Evolutionary conservation across 2,888 invertebrate genomes (phyloP), one percentile per base, ranked within the genome.

Genomic region (Exocentrus adspersus): DNA sequence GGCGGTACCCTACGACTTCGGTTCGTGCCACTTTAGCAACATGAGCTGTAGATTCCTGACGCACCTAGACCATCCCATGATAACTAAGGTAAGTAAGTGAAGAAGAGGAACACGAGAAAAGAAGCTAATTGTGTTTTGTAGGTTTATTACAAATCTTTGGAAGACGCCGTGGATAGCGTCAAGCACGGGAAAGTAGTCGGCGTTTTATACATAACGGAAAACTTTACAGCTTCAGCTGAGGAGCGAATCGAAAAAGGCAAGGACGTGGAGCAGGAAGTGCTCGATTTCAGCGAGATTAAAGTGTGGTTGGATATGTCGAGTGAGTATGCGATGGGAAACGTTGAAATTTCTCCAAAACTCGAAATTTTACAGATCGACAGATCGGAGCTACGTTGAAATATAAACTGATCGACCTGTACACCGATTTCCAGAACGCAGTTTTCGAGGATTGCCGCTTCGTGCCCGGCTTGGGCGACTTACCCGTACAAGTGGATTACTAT

Each of bases 311-410:
- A 75, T 41, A 72, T 75, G 75, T 75, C 75, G 42, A 75, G 60
- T 68, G 59, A 50, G 68, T 51, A 60, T 16, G 51, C n/a, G n/a
- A n/a, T n/a, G n/a, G n/a, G n/a, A n/a, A n/a, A n/a, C n/a, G n/a
- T n/a, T n/a, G n/a, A n/a, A n/a, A n/a, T n/a, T n/a, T n/a, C n/a
- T n/a, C 41, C 19, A 20, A 21, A 19, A 2, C 19, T 42, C 20
- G 20, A 2, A 16, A n/a, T 28, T 24, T 69, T 82, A 41, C 83
- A 95, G 95, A 95, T 85, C 90, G 93, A 73, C 95, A 95, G 83
- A 91, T 94, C 68, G 90, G 92, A 0, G 85, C 90, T 69, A 90
- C 89, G 69, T 79, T 95, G 48, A 90, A 93, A 79, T 85, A 85
- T 53, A 88, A 88, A 69, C 78, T 96, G 4, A 85, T 88, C 64